These are phyloP conservation scores for Brachyhypopomus gauderio DNA, from an alignment of 2,113 vertebrate species.

Conservation along the genomic window DNA sequence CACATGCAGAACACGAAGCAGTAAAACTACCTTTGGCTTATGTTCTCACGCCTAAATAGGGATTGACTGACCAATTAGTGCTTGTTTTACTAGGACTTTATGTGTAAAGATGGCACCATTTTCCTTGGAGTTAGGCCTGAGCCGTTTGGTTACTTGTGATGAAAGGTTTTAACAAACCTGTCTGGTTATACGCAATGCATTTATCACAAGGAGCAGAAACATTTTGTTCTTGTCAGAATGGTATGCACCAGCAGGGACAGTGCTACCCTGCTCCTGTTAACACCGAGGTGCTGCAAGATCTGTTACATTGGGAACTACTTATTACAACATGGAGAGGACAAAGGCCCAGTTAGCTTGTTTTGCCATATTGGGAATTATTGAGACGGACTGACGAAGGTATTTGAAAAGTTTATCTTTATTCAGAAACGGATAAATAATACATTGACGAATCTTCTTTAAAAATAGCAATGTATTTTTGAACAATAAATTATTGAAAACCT, in stretches of 20 bases:
- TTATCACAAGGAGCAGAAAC: background rate
- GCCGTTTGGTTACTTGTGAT: background rate
- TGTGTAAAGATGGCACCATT: background rate
- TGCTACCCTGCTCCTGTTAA: background rate
- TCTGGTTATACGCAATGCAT: background rate
- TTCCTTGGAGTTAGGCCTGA: too few relatives aligned
- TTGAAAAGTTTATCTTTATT: conserved; percentile 65
- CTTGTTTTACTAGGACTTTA: background rate
- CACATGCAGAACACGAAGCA: background rate
- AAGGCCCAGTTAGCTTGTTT: too few relatives aligned
- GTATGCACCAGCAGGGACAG: background rate
- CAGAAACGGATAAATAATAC: conserved; percentile 63
- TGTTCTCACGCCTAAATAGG: background rate
- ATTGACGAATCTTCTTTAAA: conserved; percentile 58
- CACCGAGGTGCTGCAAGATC: background rate
- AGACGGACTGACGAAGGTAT: too few relatives aligned
- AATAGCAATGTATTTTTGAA: conserved; percentile 60
- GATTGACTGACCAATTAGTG: background rate
- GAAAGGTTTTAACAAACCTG: background rate
- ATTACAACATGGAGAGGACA: too few relatives aligned
- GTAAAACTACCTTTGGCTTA: background rate
- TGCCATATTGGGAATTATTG: background rate
- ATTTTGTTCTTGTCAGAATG: too few relatives aligned
- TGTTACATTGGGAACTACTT: too few relatives aligned
- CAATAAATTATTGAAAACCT: conserved; percentile 60